Evolutionary conservation across 2,797 vertebrate species (phyloP).

Genomic region (Manis pentadactyla): DNA sequence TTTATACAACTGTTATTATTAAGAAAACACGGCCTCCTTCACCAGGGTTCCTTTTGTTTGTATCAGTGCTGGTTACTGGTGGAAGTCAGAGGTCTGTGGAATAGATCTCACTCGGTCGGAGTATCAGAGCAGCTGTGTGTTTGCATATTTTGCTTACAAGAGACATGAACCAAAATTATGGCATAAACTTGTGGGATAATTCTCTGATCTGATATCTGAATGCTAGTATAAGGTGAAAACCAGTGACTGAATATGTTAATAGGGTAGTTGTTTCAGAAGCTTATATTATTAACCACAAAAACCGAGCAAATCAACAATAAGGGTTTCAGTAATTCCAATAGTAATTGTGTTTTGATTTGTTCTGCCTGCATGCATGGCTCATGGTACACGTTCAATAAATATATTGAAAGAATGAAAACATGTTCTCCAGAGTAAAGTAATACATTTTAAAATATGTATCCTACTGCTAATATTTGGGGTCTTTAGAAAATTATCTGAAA

Average conservation of each 20-base stretch:
- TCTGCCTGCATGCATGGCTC: background rate
- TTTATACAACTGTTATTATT: constrained; percentile 95
- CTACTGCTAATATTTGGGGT: background rate
- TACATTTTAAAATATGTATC: background rate
- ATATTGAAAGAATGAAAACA: background rate
- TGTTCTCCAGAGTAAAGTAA: background rate
- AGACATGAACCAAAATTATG: constrained; percentile 48
- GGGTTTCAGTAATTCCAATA: background rate
- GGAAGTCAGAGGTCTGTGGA: constrained; percentile 80
- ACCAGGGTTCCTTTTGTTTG: constrained; percentile 81
- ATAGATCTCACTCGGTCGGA: constrained; percentile 72
- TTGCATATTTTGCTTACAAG: constrained; percentile 71
- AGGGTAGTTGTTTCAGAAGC: background rate
- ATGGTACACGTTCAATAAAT: background rate
- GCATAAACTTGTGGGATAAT: constrained; percentile 30
- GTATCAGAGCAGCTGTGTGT: constrained; percentile 69
- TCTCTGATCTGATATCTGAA: background rate
- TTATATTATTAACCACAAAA: background rate
- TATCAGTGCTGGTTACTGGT: constrained; percentile 81
- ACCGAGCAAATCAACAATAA: background rate
- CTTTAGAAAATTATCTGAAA: background rate
- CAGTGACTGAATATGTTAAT: background rate
- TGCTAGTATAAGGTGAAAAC: background rate
- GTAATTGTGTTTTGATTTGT: background rate
- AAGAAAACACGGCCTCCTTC: constrained; percentile 90